Base-by-base conservation (phyloP, 2,888 invertebrate species). In the Tetragnatha montana region DNA sequence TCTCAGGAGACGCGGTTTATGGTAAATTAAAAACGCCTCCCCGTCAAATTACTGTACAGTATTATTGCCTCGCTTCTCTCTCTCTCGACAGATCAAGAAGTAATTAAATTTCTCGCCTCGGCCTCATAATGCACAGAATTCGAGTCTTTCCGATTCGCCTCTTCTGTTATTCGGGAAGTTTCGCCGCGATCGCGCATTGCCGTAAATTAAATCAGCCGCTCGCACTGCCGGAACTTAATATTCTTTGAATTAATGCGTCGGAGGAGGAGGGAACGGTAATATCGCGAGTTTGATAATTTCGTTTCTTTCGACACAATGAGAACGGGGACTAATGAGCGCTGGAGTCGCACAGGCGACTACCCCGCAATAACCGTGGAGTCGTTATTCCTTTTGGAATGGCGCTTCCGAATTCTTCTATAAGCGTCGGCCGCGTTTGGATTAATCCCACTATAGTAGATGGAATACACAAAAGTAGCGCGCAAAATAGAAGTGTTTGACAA, bases 81-180 rank as follows among this genome's bases (percentile, higher is more conserved):
- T 12, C 19, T 21, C 14, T 50, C 49, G 51, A n/a, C 70, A 82
- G 82, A 88, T 82, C 82, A 70, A 78, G 69, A 50, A 83, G 83
- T 88, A 88, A 88, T 88, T 88, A 88, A 83, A 88, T 88, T 88
- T 88, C 83, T 79, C 74, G 78, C 83, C 80, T 88, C 78, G 73
- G 60, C 79, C 50, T 79, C 80, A 88, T 80, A 81, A 83, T 88
- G 47, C 69, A 17, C 68, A 74, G 79, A 50, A 83, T 73, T 88
- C 75, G 70, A 17, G 70, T n/a, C 21, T 21, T 68, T 79, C 71
- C 84, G 78, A 84, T 69, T 84, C 84, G 76, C 78, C 75, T 70
- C 70, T 85, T 85, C 79, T 80, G 80, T 80, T 80, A 86, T 86
- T 86, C 80, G 74, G 79, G 71, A 86, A 86, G 80, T 86, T 86